These are phyloP conservation scores for Silvanus unidentatus DNA, from an alignment of 2,888 invertebrate genomes.

Conservation along the genomic window DNA sequence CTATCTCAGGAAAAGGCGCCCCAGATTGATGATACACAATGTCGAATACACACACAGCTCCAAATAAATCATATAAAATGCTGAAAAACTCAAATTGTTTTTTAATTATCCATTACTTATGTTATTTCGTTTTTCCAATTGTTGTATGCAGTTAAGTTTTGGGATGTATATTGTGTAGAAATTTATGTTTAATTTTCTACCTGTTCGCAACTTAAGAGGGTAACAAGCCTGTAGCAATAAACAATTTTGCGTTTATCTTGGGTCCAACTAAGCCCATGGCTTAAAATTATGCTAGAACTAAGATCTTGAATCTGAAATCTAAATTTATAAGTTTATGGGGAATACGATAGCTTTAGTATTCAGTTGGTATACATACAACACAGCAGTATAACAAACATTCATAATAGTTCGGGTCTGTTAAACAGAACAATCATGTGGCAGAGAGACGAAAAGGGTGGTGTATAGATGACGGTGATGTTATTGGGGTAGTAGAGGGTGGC, in stretches of 20 bases:
- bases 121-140: too few species aligned
- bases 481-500: constrained; percentile 3
- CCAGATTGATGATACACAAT: constrained; percentile 39
- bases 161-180: too few species aligned
- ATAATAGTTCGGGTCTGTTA: constrained; percentile 1
- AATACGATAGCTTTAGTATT: constrained; percentile 1
- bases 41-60: constrained; percentile 38
- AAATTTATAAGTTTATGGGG: constrained; percentile 2
- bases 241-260: too few species aligned
- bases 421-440: constrained; percentile 20
- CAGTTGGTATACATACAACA: not conserved
- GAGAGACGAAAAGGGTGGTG: constrained; percentile 21
- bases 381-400: not conserved
- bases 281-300: too few species aligned
- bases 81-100: too few species aligned
- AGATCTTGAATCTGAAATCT: not conserved
- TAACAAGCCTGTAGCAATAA: too few species aligned
- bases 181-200: too few species aligned
- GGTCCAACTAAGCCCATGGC: too few species aligned
- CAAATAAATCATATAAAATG: constrained; percentile 36
- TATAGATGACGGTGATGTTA: too few species aligned
- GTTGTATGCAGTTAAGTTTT: too few species aligned
- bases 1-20: constrained; percentile 35
- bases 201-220: too few species aligned
- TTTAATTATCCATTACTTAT: too few species aligned